These are phyloP conservation scores for Xenus cinereus DNA, from an alignment of 2,113 vertebrate genomes.

Conservation along the genomic window DNA sequence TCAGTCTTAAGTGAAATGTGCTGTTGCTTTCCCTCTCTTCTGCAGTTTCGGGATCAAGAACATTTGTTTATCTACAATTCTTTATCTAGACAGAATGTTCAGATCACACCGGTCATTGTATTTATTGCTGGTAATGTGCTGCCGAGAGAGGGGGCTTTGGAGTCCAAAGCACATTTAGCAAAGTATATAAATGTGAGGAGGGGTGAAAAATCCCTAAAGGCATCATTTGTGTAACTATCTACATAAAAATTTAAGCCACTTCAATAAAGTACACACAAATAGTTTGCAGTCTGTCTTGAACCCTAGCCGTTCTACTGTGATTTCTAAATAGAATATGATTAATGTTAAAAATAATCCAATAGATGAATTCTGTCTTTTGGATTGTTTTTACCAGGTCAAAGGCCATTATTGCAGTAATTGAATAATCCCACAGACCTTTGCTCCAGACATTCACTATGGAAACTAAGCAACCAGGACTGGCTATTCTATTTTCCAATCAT, in stretches of 20 bases:
- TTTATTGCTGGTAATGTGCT: not conserved
- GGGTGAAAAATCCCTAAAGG: not conserved
- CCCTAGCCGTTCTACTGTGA: not conserved
- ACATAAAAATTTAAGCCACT: not conserved
- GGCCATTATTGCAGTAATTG: slow-evolving; percentile 58
- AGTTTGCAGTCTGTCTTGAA: slow-evolving; percentile 13
- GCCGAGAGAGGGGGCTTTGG: not conserved
- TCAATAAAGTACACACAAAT: not conserved
- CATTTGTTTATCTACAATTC: not conserved
- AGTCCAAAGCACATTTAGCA: not conserved
- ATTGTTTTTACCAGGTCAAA: slow-evolving; percentile 56
- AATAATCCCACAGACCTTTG: slow-evolving; percentile 66
- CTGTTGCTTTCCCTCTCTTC: not conserved
- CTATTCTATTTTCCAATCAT: slow-evolving; percentile 51
- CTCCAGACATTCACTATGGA: slow-evolving; percentile 65
- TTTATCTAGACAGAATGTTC: not conserved
- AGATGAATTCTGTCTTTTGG: slow-evolving; percentile 42
- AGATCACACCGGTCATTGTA: rapidly evolving
- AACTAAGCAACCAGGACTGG: slow-evolving; percentile 39
- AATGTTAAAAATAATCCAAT: slow-evolving; percentile 54
- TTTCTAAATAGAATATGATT: slow-evolving; percentile 53
- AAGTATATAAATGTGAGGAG: not conserved
- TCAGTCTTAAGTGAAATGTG: not conserved
- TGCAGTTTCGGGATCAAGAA: not conserved
- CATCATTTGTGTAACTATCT: not conserved